Percentiles rank a stretch among this genome's conserved stretches.
Conservation (phyloP, 2,888 invertebrate genomes). For the Andrena dorsata region DNA sequence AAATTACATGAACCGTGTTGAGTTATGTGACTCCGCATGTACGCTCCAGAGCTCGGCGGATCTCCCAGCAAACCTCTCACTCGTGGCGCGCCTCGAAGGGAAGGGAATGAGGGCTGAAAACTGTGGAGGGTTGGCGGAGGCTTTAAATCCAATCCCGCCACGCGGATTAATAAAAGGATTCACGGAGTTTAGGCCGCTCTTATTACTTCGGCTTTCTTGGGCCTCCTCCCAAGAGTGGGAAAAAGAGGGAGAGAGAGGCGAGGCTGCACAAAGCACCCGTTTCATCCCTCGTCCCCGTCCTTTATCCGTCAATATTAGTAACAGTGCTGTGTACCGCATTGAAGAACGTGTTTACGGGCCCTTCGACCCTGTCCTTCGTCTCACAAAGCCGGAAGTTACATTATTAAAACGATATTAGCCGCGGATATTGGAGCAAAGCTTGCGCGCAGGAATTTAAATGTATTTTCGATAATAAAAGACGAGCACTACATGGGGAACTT, state of each 20-base stretch:
- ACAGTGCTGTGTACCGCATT: constrained; percentile 51
- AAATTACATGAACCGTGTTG: constrained; percentile 24
- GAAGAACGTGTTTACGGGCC: constrained; percentile 58
- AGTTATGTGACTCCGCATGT: constrained; percentile 10
- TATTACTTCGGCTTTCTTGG: constrained; percentile 80
- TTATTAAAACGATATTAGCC: constrained; percentile 64
- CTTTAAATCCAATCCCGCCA: constrained; percentile 83
- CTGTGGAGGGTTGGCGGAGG: constrained; percentile 59
- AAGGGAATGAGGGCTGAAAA: constrained; percentile 44
- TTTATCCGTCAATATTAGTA: constrained; percentile 79
- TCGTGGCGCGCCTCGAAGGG: constrained; percentile 34
- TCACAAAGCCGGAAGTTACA: constrained; percentile 50
- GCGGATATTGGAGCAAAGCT: constrained; percentile 56
- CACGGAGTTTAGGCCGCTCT: constrained; percentile 82
- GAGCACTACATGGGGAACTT: constrained; percentile 20
- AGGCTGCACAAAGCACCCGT: constrained; percentile 27
- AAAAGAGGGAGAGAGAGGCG: neutral
- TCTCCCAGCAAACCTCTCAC: constrained; percentile 50
- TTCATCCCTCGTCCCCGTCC: constrained; percentile 61
- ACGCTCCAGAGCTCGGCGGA: constrained; percentile 38
- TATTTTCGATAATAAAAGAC: constrained; percentile 48
- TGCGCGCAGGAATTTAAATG: constrained; percentile 49
- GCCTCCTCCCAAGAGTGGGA: constrained; percentile 51
- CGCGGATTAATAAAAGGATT: constrained; percentile 84
- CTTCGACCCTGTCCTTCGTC: constrained; percentile 52